Evolutionary conservation across 64 coral and sea anemone species (phyloP).

Genomic region (Pocillopora verrucosa): DNA sequence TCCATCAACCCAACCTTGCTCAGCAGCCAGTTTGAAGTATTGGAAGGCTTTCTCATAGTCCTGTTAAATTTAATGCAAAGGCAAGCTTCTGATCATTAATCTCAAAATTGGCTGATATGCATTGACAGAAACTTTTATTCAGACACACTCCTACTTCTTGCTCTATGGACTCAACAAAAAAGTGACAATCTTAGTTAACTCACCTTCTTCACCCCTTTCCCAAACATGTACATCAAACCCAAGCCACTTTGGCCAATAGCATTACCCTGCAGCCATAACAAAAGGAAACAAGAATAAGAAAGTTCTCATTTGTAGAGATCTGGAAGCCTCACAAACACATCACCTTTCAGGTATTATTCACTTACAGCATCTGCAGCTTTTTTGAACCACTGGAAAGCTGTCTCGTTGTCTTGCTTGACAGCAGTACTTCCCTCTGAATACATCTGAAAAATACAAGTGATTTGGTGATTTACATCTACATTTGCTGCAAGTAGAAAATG

Average conservation of each 20-base stretch:
- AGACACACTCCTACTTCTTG: background rate
- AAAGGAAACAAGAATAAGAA: background rate
- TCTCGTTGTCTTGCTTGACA: slow-evolving; percentile 91
- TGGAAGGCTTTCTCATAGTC: slow-evolving; percentile 97
- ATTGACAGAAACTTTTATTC: no score
- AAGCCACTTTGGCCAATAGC: slow-evolving; percentile 95
- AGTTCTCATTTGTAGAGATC: background rate
- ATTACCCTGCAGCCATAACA: slow-evolving; percentile 72
- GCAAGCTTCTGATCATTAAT: background rate
- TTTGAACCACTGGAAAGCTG: slow-evolving; percentile 96
- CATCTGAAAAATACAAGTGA: slow-evolving; percentile 68
- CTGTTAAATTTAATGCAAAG: slow-evolving; percentile 10
- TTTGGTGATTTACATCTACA: background rate
- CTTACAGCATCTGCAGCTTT: slow-evolving; percentile 91
- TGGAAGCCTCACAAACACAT: no score
- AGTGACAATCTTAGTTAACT: background rate
- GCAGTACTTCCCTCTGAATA: slow-evolving; percentile 78
- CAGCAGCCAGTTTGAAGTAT: slow-evolving; percentile 96
- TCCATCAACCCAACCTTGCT: slow-evolving; percentile 99
- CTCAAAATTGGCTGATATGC: background rate
- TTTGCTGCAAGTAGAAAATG: no score
- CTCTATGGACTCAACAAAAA: background rate
- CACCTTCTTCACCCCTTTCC: slow-evolving; percentile 95
- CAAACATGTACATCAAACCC: slow-evolving; percentile 96
- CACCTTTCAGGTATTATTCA: background rate